Conservation (phyloP, 2,888 invertebrate genomes). For the Heliconius sara region DNA sequence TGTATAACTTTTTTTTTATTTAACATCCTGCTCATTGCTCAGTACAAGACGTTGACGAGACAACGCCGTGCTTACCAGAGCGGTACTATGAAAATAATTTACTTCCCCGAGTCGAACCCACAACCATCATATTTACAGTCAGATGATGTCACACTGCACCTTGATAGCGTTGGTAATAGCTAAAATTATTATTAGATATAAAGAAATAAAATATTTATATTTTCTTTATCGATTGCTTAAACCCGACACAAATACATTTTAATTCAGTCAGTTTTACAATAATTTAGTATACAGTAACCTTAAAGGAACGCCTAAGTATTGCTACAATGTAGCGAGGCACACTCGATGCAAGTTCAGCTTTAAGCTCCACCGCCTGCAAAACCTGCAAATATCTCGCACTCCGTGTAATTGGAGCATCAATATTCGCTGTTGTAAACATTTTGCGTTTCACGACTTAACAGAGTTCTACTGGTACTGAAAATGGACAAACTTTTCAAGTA, state of each 20-base stretch:
- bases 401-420: conserved; percentile 69
- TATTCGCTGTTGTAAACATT: conserved; percentile 60
- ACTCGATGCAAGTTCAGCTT: conserved; percentile 30
- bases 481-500: conserved; percentile 25
- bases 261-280: neutral
- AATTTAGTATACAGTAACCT: neutral
- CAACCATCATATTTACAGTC: too few relatives aligned
- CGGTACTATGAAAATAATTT: too few relatives aligned
- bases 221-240: neutral
- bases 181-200: neutral
- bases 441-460: conserved; percentile 59
- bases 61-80: neutral
- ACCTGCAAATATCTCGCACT: conserved; percentile 54
- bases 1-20: too few relatives aligned
- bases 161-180: too few relatives aligned
- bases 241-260: neutral
- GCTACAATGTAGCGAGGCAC: conserved; percentile 8
- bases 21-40: too few relatives aligned
- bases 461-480: conserved; percentile 23
- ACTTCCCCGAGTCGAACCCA: too few relatives aligned
- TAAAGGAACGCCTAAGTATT: conserved; percentile 16
- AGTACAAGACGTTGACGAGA: neutral
- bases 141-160: too few relatives aligned
- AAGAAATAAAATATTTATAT: neutral
- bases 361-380: conserved; percentile 34